phyloP scores from a whole-genome alignment of 2,888 invertebrate genomes.

The Campaea margaritaria region DNA sequence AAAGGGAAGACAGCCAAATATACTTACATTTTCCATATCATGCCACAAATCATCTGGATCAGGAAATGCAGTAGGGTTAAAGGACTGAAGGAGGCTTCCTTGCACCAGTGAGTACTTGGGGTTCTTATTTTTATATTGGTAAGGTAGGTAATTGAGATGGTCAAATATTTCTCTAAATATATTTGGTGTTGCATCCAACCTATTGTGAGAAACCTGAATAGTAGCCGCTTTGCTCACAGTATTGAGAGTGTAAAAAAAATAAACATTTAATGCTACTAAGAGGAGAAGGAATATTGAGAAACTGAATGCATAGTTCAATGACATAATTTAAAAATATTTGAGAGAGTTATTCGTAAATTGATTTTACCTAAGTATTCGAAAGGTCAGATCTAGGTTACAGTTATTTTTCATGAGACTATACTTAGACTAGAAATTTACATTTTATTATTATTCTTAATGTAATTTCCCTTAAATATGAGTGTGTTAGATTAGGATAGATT shows the following conservation, averaged over 20 bases:
- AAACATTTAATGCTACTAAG: constrained; percentile 74
- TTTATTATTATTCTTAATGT: no score
- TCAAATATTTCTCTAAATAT: constrained; percentile 71
- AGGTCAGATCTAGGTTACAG: constrained; percentile 29
- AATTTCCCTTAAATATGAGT: no score
- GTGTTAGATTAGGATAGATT: no score
- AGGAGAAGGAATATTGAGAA: constrained; percentile 74
- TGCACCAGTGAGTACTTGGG: constrained; percentile 62
- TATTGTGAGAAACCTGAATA: constrained; percentile 60
- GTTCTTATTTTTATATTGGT: constrained; percentile 68
- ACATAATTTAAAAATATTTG: constrained; percentile 57
- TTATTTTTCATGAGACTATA: no score
- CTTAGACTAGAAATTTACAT: neutral
- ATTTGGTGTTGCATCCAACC: constrained; percentile 60
- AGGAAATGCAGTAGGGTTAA: constrained; percentile 64
- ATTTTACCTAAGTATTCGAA: constrained; percentile 6
- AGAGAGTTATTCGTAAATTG: constrained; percentile 3
- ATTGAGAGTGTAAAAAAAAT: constrained; percentile 75
- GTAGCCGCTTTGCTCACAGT: constrained; percentile 55
- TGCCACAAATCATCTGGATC: constrained; percentile 59
- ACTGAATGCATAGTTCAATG: constrained; percentile 77
- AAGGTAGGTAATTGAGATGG: constrained; percentile 71
- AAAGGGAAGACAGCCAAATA: no score
- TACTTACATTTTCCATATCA: constrained; percentile 67
- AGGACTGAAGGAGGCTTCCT: constrained; percentile 64